Evolutionary conservation across 1,140 invertebrate species (phyloP).

Genomic region (Diplogasteroides magnus): DNA sequence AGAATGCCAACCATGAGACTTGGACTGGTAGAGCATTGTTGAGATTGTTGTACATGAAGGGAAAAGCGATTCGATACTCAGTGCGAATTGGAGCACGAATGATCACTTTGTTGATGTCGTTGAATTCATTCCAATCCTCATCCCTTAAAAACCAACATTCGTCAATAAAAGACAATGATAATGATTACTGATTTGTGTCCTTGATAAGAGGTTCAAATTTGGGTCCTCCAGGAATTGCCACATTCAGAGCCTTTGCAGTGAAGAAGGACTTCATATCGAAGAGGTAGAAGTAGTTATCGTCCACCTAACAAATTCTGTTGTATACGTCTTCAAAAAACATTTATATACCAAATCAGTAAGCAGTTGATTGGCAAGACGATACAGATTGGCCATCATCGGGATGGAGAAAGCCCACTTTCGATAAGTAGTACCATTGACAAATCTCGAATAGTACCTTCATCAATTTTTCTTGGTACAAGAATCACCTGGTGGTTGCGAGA

Average conservation of each 20-base stretch:
- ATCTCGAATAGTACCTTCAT: conserved; percentile 58
- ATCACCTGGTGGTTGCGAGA: conserved; percentile 70
- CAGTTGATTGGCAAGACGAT: conserved; percentile 93
- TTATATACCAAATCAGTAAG: conserved; percentile 80
- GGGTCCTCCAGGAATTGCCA: conserved; percentile 99
- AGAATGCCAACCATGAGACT: conserved; percentile 34
- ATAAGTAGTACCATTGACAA: conserved; percentile 95
- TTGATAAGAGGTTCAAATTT: conserved; percentile 99
- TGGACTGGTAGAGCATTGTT: conserved; percentile 51
- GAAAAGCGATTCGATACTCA: conserved; percentile 98
- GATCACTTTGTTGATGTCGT: conserved; percentile 99
- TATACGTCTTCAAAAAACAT: background rate
- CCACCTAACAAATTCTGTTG: conserved; percentile 53
- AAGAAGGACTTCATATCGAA: conserved; percentile 99
- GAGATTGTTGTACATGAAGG: conserved; percentile 92
- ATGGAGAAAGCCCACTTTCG: conserved; percentile 85
- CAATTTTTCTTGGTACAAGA: background rate
- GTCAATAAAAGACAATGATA: conserved; percentile 23
- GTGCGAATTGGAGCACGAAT: conserved; percentile 96
- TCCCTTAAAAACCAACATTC: conserved; percentile 66
- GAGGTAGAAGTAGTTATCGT: conserved; percentile 97
- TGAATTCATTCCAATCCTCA: conserved; percentile 99
- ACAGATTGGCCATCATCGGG: conserved; percentile 93
- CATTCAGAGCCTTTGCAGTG: conserved; percentile 96
- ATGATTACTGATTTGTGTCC: conserved; percentile 77